These are phyloP conservation scores for Cephonodes hylas DNA, from an alignment of 2,888 invertebrate species.

Conservation along the genomic window DNA sequence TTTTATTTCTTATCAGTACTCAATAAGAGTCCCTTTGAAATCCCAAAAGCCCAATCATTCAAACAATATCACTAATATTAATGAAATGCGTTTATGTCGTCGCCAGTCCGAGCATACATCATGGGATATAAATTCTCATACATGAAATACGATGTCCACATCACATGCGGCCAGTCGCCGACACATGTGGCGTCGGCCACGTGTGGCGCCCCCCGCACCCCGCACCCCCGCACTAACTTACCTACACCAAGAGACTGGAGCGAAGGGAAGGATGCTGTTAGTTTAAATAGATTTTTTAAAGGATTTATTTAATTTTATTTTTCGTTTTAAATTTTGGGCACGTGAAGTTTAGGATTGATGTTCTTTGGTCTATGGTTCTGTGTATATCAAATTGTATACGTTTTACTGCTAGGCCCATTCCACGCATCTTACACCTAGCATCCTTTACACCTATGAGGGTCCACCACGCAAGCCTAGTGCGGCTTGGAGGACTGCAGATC, in stretches of 20 bases:
- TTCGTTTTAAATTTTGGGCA: no score
- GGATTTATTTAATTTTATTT: no score
- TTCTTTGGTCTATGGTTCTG: no score
- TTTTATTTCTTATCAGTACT: background rate
- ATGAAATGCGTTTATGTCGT: background rate
- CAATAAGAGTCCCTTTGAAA: background rate
- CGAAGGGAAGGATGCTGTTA: no score
- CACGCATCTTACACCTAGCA: no score
- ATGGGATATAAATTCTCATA: constrained; percentile 47
- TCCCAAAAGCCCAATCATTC: background rate
- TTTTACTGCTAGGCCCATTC: no score
- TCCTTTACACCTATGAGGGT: no score
- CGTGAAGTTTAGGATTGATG: no score
- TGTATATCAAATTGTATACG: no score
- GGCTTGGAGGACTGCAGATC: no score
- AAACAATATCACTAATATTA: background rate
- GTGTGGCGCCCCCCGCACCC: constrained; percentile 26
- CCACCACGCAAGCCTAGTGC: no score
- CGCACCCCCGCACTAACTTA: background rate
- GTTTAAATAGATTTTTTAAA: no score
- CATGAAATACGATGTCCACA: constrained; percentile 37
- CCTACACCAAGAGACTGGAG: background rate
- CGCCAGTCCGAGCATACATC: constrained; percentile 39
- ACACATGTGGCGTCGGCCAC: constrained; percentile 36
- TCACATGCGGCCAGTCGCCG: constrained; percentile 29